Evolutionary conservation across 2,888 invertebrate species (phyloP).

Genomic region (Scaptomyza flava): DNA sequence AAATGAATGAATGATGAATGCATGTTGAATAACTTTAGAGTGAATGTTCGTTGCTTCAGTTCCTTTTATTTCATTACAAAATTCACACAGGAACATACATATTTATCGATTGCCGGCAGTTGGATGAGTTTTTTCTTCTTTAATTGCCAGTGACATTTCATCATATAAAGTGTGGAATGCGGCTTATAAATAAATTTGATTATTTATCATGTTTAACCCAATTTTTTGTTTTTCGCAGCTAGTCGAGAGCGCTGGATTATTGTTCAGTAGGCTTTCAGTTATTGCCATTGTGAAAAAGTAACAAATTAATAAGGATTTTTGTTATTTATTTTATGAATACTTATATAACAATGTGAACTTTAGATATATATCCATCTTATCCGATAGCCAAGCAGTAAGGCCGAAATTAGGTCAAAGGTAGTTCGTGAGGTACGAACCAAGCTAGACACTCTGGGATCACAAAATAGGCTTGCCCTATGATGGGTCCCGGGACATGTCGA

Average conservation of each 20-base stretch:
- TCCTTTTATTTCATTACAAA: background rate
- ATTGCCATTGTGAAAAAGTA: background rate
- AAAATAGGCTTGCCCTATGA: no score
- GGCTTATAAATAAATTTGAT: background rate
- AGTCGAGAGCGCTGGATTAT: background rate
- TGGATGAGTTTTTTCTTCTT: background rate
- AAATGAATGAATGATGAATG: slow-evolving; percentile 1
- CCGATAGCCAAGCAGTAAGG: no score
- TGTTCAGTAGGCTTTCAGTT: background rate
- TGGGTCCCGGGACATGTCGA: no score
- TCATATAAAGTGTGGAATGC: background rate
- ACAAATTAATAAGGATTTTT: no score
- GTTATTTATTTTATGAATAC: no score
- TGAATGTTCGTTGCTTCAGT: background rate
- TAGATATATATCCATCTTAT: no score
- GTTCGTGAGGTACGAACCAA: no score
- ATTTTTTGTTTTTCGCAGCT: background rate
- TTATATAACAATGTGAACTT: no score
- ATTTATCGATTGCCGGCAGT: background rate
- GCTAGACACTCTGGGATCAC: no score
- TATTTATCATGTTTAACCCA: background rate
- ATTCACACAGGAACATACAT: background rate
- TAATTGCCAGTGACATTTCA: background rate
- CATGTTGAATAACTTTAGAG: slow-evolving; percentile 1
- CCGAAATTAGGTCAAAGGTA: no score